Evolutionary conservation across 2,888 invertebrate genomes (phyloP), one percentile per base, ranked within the genome.

Genomic region (Ischnus inquisitorius): DNA sequence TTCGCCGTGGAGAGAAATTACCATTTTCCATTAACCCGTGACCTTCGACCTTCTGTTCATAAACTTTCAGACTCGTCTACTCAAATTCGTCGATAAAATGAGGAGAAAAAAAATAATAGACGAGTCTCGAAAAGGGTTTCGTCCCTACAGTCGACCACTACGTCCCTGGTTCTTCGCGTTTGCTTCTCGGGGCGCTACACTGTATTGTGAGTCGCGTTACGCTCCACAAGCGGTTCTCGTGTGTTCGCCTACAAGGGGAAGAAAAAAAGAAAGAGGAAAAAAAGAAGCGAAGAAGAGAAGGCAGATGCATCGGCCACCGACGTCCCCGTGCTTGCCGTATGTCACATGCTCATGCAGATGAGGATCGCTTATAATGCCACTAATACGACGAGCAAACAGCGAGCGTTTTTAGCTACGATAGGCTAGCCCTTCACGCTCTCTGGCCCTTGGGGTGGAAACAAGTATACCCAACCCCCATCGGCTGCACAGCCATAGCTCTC

Each of bases 331-430:
- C 84, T 87, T 87, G 88, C 90, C 91, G 91, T 91, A 91, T 91
- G 91, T 91, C 91, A 88, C 90, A 90, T 87, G 89, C 88, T 91
- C 90, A 91, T 91, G 90, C 90, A 91, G 89, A 91, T 90, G 89
- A 91, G 90, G 34, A 88, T 57, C 82, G 87, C 83, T 83, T 85
- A 87, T 90, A 90, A 91, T 89, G 85, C 89, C 86, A 87, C 87
- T 90, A 90, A 91, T 91, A 87, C 89, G 86, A 80, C 85, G 86
- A 83, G 88, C 86, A 90, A 90, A 91, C 88, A 88, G 85, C 81
- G 64, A 68, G 34, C 43, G 84, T 84, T 84, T n/a, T 82, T 28
- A 8, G 81, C 81, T 65, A 84, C 84, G 81, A 82, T 82, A 76
- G 75, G 75, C 79, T 25, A 19, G 64, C 60, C 46, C 72, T 80